These are phyloP conservation scores for Acestrorhynchus altus DNA, from an alignment of 2,797 vertebrate species.

Conservation along the genomic window DNA sequence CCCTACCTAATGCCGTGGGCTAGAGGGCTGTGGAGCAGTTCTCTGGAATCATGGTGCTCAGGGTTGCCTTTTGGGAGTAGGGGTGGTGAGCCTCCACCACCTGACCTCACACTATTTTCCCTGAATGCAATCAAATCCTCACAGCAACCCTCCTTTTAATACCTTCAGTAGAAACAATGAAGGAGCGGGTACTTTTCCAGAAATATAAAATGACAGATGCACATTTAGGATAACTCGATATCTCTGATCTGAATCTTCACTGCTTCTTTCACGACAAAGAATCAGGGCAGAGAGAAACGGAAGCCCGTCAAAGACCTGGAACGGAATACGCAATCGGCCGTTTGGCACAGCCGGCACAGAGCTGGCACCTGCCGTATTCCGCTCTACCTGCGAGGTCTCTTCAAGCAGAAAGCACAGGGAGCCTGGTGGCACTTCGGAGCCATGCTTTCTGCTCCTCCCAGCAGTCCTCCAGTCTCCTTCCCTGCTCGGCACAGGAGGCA, in stretches of 20 bases:
- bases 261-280: not conserved
- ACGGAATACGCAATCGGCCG: not conserved
- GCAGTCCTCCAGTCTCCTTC: slow-evolving; percentile 67
- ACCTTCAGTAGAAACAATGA: no score
- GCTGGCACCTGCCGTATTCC: not conserved
- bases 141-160: no score
- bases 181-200: no score
- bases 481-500: slow-evolving; percentile 74
- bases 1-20: no score
- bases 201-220: no score
- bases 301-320: not conserved
- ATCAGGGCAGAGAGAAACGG: not conserved
- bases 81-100: no score
- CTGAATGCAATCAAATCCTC: no score
- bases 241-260: not conserved
- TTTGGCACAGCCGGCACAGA: not conserved
- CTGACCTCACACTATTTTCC: no score
- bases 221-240: no score
- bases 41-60: no score
- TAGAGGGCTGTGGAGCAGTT: no score
- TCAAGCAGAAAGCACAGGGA: not conserved
- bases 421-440: slow-evolving; percentile 45
- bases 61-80: no score
- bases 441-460: slow-evolving; percentile 34
- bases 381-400: slow-evolving; percentile 7